phyloP scores from a whole-genome alignment of 1,140 invertebrate genomes.

The Aphelinus certus region DNA sequence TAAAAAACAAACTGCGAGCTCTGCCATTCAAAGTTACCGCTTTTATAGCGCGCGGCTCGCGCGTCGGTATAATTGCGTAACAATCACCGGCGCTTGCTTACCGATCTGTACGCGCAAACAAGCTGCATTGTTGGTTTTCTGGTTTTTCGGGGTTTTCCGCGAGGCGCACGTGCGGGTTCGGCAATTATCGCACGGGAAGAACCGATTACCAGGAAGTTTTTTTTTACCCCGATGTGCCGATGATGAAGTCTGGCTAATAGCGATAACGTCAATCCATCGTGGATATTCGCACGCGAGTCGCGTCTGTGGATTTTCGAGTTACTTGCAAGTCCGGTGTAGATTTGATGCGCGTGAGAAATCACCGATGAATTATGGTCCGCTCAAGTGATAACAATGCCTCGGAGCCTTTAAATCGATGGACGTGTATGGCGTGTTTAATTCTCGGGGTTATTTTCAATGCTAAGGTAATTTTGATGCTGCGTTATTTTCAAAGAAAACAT shows the following conservation, averaged over 20 bases:
- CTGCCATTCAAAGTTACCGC: constrained; percentile 25
- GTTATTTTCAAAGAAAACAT: too few relatives aligned
- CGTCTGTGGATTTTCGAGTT: not conserved
- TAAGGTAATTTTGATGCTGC: too few relatives aligned
- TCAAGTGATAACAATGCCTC: too few relatives aligned
- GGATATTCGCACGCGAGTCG: not conserved
- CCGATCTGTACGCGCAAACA: constrained; percentile 14
- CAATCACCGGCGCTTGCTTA: not conserved
- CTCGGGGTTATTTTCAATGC: too few relatives aligned
- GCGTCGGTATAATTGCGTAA: constrained; percentile 27
- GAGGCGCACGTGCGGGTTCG: not conserved
- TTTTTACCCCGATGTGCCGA: too few relatives aligned
- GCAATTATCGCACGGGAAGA: not conserved
- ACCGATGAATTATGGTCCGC: too few relatives aligned
- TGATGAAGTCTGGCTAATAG: too few relatives aligned
- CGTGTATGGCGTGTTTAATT: too few relatives aligned
- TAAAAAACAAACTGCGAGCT: constrained; percentile 25
- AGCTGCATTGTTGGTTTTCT: not conserved
- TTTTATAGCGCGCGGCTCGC: constrained; percentile 32
- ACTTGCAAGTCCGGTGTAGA: not conserved
- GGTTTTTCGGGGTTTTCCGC: constrained; percentile 32
- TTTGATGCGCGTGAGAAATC: not conserved
- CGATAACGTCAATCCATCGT: not conserved
- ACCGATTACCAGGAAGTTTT: too few relatives aligned
- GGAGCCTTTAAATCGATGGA: too few relatives aligned